These are phyloP conservation scores for Conger conger DNA, from an alignment of 2,113 vertebrate genomes.

Conservation along the genomic window DNA sequence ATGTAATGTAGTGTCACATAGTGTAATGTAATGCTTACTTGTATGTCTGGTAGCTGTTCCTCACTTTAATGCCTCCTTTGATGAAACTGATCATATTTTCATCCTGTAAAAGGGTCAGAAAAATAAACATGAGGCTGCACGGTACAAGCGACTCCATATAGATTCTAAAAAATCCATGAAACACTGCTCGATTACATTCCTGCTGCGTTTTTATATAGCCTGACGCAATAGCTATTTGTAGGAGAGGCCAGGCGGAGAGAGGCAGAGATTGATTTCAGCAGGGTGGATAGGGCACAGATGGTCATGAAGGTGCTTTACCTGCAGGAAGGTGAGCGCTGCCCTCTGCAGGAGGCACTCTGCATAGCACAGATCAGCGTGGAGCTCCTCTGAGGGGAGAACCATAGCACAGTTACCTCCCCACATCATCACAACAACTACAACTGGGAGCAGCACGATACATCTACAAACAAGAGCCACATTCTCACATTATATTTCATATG, in stretches of 20 bases:
- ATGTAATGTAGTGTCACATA: no score
- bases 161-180: neutral
- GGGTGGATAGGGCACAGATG: neutral
- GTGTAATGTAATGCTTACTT: no score
- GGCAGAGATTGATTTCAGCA: neutral
- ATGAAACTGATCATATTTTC: constrained; percentile 99
- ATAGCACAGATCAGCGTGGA: constrained; percentile 96
- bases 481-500: constrained; percentile 12
- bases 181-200: neutral
- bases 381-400: constrained; percentile 77
- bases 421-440: constrained; percentile 11
- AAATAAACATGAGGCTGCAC: neutral
- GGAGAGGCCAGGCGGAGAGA: neutral
- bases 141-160: neutral
- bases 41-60: constrained; percentile 96
- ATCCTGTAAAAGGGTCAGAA: constrained; percentile 69
- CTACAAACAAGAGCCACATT: constrained; percentile 12
- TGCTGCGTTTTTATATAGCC: neutral
- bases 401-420: constrained; percentile 27
- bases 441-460: constrained; percentile 13
- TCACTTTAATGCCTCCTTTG: constrained; percentile 96
- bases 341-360: constrained; percentile 96
- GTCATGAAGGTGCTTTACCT: constrained; percentile 69
- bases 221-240: neutral
- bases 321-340: constrained; percentile 94